Percentiles rank a stretch among this genome's conserved stretches.
These are phyloP conservation scores for Conomelus anceps DNA, from an alignment of 2,888 invertebrate species.

Conservation along the genomic window DNA sequence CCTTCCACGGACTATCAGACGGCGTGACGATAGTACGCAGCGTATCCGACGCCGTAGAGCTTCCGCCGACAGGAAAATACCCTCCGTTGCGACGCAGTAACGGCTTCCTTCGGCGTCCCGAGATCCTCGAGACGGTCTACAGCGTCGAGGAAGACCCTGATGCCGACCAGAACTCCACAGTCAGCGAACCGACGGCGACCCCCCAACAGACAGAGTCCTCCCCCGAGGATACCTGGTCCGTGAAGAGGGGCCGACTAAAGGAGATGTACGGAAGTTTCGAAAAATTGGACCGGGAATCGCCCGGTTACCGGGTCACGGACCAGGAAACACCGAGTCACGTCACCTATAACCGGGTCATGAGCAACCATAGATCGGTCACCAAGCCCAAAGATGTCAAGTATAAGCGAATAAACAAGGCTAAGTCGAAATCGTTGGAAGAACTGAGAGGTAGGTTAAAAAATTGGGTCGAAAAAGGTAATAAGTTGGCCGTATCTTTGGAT, in stretches of 20 bases:
- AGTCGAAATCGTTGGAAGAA: conserved; percentile 82
- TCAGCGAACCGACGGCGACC: conserved; percentile 24
- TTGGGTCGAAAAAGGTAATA: conserved; percentile 75
- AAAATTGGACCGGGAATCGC: conserved; percentile 41
- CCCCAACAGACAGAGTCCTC: conserved; percentile 36
- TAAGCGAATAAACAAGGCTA: conserved; percentile 83
- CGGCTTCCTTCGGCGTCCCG: conserved; percentile 38
- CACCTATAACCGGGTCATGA: conserved; percentile 80
- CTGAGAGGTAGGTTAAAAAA: conserved; percentile 73
- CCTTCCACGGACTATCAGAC: conserved; percentile 19
- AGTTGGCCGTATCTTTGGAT: conserved; percentile 60
- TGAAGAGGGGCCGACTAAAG: conserved; percentile 40
- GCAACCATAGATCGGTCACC: conserved; percentile 81
- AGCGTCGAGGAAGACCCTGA: conserved; percentile 81
- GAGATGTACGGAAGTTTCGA: conserved; percentile 46
- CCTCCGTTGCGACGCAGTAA: conserved; percentile 63
- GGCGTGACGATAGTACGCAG: conserved; percentile 74
- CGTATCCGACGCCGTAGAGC: conserved; percentile 80
- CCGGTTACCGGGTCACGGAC: neutral
- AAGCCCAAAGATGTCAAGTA: conserved; percentile 89
- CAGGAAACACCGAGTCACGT: conserved; percentile 47
- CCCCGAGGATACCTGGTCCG: conserved; percentile 41
- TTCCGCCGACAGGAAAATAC: conserved; percentile 65
- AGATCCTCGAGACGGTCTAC: conserved; percentile 73
- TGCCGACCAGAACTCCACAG: conserved; percentile 45